A percentile compares a stretch with the other conserved stretches of the same genome.
phyloP scores from a whole-genome alignment of 1,140 invertebrate species.

The Penaeus chinensis region DNA sequence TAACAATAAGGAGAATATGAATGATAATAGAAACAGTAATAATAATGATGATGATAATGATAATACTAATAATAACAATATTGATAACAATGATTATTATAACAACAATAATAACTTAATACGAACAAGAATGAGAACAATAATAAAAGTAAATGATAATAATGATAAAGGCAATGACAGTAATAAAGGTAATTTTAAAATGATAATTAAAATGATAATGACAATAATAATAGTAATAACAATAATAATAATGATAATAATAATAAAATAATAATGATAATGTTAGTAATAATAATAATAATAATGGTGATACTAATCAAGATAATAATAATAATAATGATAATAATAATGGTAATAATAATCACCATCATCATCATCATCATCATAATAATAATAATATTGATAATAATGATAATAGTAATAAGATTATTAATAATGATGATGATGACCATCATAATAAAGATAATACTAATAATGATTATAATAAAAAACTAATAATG shows the following conservation, averaged over 20 bases:
- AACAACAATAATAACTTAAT: too few relatives aligned
- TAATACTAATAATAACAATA: not conserved
- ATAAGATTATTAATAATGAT: not conserved
- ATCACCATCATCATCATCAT: too few relatives aligned
- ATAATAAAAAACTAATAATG: not conserved
- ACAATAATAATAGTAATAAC: not conserved
- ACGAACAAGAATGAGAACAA: too few relatives aligned
- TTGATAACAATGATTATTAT: constrained; percentile 2
- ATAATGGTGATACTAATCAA: too few relatives aligned
- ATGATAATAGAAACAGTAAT: too few relatives aligned
- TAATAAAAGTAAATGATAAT: not conserved
- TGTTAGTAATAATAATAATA: not conserved
- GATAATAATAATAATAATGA: too few relatives aligned
- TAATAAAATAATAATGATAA: constrained; percentile 9
- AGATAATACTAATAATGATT: not conserved
- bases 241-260: not conserved
- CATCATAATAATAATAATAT: not conserved
- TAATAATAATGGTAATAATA: too few relatives aligned
- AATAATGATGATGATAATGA: not conserved
- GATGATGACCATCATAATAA: not conserved
- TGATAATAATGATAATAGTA: constrained; percentile 14
- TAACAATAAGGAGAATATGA: not conserved
- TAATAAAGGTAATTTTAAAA: not conserved
- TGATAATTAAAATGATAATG: not conserved
- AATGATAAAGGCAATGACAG: not conserved